Conservation (phyloP, 1,140 invertebrate species). For the Ips nitidus region DNA sequence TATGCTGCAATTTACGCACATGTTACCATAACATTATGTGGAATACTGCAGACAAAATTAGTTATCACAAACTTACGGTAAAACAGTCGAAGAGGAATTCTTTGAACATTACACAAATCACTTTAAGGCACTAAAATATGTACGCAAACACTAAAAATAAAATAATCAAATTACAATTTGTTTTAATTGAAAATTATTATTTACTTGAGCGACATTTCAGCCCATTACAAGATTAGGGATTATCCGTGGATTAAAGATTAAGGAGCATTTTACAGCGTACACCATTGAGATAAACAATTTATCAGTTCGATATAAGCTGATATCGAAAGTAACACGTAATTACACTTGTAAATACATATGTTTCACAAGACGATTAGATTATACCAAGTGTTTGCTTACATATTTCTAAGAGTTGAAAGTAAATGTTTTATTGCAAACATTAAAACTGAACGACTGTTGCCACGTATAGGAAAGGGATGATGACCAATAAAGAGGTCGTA, state of each 20-base stretch:
- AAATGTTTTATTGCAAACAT: too few relatives aligned
- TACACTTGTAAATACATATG: conserved; percentile 25
- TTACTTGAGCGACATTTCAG: conserved; percentile 2
- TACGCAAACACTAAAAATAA: not conserved
- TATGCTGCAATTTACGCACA: too few relatives aligned
- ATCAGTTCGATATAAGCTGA: conserved; percentile 28
- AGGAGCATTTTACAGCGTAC: conserved; percentile 30
- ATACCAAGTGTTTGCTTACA: not conserved
- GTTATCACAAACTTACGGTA: too few relatives aligned
- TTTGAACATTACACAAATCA: too few relatives aligned
- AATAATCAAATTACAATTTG: not conserved
- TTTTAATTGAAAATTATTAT: conserved; percentile 4
- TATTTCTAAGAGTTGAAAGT: too few relatives aligned
- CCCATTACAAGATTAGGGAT: conserved; percentile 22
- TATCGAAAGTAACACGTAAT: conserved; percentile 30
- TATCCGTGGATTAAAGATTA: conserved; percentile 34
- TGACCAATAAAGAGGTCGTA: too few relatives aligned
- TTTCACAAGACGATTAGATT: conserved; percentile 22
- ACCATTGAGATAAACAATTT: conserved; percentile 34
- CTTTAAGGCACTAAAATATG: too few relatives aligned
- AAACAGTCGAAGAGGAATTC: too few relatives aligned
- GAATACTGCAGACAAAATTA: too few relatives aligned
- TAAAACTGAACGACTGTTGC: too few relatives aligned
- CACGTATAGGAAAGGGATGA: too few relatives aligned
- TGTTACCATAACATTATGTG: too few relatives aligned